A percentile compares a stretch with the other conserved stretches of the same genome.
Evolutionary conservation across 2,113 vertebrate genomes (phyloP).

Genomic region (Ctenomys sociabilis): DNA sequence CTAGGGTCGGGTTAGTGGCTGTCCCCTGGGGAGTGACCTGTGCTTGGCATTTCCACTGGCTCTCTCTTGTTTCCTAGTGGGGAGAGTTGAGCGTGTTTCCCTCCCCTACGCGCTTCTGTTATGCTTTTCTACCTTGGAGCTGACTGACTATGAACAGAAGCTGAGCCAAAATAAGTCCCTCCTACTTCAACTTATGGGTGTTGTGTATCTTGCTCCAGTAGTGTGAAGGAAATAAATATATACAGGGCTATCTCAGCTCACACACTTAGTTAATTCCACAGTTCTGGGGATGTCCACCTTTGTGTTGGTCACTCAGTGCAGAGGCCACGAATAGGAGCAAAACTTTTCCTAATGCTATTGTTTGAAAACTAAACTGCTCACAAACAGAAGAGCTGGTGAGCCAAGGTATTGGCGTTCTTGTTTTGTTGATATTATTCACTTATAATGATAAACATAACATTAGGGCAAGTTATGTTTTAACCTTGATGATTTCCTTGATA

Average conservation of each 20-base stretch:
- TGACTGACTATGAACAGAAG: neutral
- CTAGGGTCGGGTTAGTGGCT: no score
- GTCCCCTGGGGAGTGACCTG: neutral
- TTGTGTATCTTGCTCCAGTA: neutral
- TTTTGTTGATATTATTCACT: neutral
- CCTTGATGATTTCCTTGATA: constrained; percentile 9
- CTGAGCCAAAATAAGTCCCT: neutral
- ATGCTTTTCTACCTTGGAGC: neutral
- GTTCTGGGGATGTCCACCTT: neutral
- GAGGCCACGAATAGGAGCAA: neutral
- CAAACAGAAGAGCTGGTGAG: neutral
- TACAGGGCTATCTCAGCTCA: neutral
- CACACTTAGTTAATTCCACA: neutral
- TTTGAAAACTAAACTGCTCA: neutral
- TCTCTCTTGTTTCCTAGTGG: neutral
- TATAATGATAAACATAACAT: neutral
- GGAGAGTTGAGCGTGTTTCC: neutral
- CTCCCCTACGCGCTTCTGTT: no score
- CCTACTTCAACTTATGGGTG: neutral
- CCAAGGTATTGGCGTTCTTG: neutral
- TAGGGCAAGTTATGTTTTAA: neutral
- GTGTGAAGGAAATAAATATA: neutral
- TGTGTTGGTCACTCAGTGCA: neutral
- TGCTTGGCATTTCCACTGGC: neutral
- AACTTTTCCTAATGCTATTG: neutral